Conservation (phyloP, 1,140 invertebrate species). For the Mylabris phalerata region DNA sequence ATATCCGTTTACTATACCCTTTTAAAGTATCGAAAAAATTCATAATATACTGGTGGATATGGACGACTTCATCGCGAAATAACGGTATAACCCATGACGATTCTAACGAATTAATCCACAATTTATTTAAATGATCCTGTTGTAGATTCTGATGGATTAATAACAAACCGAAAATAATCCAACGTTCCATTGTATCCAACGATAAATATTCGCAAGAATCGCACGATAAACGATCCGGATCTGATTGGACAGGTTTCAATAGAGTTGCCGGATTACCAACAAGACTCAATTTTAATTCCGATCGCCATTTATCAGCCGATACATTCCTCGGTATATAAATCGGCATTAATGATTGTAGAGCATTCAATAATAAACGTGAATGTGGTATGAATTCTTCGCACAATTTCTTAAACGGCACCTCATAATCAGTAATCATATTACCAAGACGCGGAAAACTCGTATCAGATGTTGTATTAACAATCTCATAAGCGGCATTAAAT, state of each 20-base stretch:
- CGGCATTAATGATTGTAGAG: slow-evolving; percentile 78
- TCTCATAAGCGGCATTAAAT: slow-evolving; percentile 96
- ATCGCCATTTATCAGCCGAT: slow-evolving; percentile 88
- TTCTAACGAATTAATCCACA: slow-evolving; percentile 88
- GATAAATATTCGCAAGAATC: slow-evolving; percentile 92
- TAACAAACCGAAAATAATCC: slow-evolving; percentile 93
- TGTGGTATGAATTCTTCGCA: slow-evolving; percentile 96
- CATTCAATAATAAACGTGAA: slow-evolving; percentile 76
- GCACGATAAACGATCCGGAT: slow-evolving; percentile 61
- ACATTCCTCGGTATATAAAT: slow-evolving; percentile 88
- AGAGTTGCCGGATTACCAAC: slow-evolving; percentile 87
- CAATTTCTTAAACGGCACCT: slow-evolving; percentile 90
- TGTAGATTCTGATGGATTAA: slow-evolving; percentile 80
- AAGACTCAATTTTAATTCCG: slow-evolving; percentile 89
- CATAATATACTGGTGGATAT: slow-evolving; percentile 91
- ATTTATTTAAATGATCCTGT: slow-evolving; percentile 74
- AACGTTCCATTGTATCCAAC: slow-evolving; percentile 89
- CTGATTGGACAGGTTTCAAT: slow-evolving; percentile 88
- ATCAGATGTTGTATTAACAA: slow-evolving; percentile 65
- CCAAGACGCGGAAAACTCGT: slow-evolving; percentile 32
- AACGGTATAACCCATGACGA: slow-evolving; percentile 90
- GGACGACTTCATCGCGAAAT: slow-evolving; percentile 95
- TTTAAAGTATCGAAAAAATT: slow-evolving; percentile 93
- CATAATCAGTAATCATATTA: slow-evolving; percentile 97
- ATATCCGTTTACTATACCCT: slow-evolving; percentile 85